Percentiles rank a stretch among this genome's conserved stretches.
Evolutionary conservation across 2,888 invertebrate species (phyloP).

Genomic region (Uloborus plumipes): DNA sequence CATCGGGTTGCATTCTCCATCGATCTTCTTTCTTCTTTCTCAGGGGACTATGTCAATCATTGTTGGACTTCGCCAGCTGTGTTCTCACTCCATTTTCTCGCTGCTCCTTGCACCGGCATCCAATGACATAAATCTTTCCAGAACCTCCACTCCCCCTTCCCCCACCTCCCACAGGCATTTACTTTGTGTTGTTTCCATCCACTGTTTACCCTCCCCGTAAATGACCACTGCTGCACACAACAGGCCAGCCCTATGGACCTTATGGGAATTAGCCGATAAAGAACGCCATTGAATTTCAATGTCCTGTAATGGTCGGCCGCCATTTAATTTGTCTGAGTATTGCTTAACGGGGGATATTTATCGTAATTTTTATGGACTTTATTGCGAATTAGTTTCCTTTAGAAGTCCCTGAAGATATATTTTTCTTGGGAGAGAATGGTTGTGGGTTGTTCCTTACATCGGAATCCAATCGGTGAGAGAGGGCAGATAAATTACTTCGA

Average conservation of each 20-base stretch:
- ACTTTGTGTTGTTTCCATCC: slow-evolving; percentile 14
- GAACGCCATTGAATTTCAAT: slow-evolving; percentile 42
- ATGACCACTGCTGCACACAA: slow-evolving; percentile 47
- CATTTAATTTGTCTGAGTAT: slow-evolving; percentile 38
- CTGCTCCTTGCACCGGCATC: slow-evolving; percentile 19
- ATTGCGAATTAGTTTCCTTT: background rate
- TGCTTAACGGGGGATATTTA: slow-evolving; percentile 43
- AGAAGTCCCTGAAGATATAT: background rate
- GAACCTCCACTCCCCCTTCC: slow-evolving; percentile 9
- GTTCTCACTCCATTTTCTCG: slow-evolving; percentile 56
- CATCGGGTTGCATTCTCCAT: slow-evolving; percentile 34
- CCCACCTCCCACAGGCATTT: slow-evolving; percentile 19
- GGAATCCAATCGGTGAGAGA: too few relatives aligned
- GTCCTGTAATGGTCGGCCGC: slow-evolving; percentile 25
- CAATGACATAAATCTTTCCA: slow-evolving; percentile 53
- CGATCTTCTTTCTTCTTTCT: slow-evolving; percentile 33
- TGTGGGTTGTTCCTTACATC: too few relatives aligned
- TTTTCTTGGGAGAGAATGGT: background rate
- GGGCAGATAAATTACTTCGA: too few relatives aligned
- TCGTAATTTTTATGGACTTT: slow-evolving; percentile 4
- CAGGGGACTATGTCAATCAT: slow-evolving; percentile 55
- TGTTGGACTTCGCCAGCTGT: slow-evolving; percentile 55
- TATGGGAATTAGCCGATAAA: slow-evolving; percentile 48
- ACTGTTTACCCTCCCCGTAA: slow-evolving; percentile 13
- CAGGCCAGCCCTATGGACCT: slow-evolving; percentile 30